Evolutionary conservation across 2,797 vertebrate genomes (phyloP), one percentile per base, ranked within the genome.

Genomic region (Parauchenoglanis punctatus): DNA sequence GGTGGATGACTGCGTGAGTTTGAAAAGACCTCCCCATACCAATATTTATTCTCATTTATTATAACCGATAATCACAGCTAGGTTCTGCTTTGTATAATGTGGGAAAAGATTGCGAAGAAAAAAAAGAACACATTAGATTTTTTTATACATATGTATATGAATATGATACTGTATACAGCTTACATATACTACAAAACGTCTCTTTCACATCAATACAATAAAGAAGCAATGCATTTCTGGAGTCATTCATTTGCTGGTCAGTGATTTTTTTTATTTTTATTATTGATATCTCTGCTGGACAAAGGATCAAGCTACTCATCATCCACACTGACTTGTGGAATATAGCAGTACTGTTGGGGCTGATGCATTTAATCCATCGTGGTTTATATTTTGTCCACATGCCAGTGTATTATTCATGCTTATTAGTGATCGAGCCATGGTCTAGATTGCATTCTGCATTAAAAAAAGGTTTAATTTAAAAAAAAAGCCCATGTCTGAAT

Each of bases 81-180:
- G 89, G 86, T 95, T 94, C 91, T 85, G 75, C 94, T 96, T 96
- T 94, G 93, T 95, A 94, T 93, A 91, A 92, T 88, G 94, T 95
- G 92, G 90, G 93, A 93, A 94, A 92, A 90, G 88, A 93, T 40
- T 23, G 11, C 93, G 92, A 92, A 70, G 89, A 93, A 93, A 80
- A 90, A 88, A 87, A 85, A 84, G 35, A 35, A 89, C 73, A 82
- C 77, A 76, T 90, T 94, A 82, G 91, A 93, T 94, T 94, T 93
- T 93, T 89, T 84, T 94, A 90, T 93, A 94, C 93, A 94, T 93
- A 93, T 91, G 88, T 94, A 94, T 93, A 95, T 94, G 91, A 94
- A 94, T 94, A 95, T 94, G 93, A 94, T 91, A 91, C 92, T 94
- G 92, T 95, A 93, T 95, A 94, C 90, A 94, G 90, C 94, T 93